Evolutionary conservation across 1,140 invertebrate species (phyloP).

Genomic region (Drosophila littoralis): DNA sequence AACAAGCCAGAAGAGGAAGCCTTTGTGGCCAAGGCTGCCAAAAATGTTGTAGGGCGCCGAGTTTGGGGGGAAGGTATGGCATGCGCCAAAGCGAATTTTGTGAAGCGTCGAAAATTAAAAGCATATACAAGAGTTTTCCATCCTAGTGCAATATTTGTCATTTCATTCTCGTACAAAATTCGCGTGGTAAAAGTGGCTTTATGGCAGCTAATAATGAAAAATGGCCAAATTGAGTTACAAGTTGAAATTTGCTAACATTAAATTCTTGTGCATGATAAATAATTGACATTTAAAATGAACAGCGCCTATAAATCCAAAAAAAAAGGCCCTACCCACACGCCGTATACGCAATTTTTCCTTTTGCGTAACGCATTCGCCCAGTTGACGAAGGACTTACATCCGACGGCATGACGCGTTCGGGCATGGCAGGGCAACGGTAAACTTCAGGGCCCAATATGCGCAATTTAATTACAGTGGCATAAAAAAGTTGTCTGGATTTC

Average conservation of each 20-base stretch:
- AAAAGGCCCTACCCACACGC: conserved; percentile 31
- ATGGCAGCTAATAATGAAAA: conserved; percentile 75
- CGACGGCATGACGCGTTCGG: conserved; percentile 23
- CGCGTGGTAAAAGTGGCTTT: conserved; percentile 56
- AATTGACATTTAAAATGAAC: conserved; percentile 75
- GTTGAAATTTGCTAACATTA: conserved; percentile 61
- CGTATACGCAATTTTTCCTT: conserved; percentile 34
- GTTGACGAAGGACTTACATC: conserved; percentile 59
- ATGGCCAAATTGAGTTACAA: conserved; percentile 70
- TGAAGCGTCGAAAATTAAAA: conserved; percentile 58
- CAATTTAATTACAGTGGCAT: conserved; percentile 69
- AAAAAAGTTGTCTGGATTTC: conserved; percentile 51
- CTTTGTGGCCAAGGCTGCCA: conserved; percentile 23
- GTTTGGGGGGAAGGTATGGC: neutral
- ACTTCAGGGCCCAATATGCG: conserved; percentile 45
- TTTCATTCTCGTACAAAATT: conserved; percentile 50
- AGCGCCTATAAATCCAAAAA: conserved; percentile 35
- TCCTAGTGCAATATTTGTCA: conserved; percentile 35
- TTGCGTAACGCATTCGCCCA: conserved; percentile 56
- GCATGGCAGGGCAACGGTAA: conserved; percentile 17
- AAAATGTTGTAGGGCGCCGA: conserved; percentile 16
- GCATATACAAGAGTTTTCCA: conserved; percentile 17
- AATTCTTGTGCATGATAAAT: conserved; percentile 66
- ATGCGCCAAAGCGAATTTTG: conserved; percentile 38
- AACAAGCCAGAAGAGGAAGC: conserved; percentile 2